phyloP scores from a whole-genome alignment of 2,888 invertebrate species.

The Tenthredo amoena region DNA sequence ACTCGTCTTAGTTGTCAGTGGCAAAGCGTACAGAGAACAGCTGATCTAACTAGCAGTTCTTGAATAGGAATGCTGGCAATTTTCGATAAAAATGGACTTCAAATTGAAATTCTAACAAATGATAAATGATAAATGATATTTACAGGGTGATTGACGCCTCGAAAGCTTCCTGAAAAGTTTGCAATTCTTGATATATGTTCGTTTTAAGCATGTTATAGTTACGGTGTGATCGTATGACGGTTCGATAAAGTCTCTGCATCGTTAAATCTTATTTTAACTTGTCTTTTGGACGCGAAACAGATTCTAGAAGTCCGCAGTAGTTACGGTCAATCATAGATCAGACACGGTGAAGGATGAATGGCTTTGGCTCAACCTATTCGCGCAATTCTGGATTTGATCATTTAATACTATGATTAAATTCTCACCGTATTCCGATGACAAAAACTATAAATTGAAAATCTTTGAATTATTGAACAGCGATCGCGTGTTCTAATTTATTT shows the following conservation, averaged over 20 bases:
- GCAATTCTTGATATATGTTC: not conserved
- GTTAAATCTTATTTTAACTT: not conserved
- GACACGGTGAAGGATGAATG: not conserved
- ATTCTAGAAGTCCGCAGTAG: not conserved
- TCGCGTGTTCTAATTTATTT: not conserved
- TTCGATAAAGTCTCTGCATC: not conserved
- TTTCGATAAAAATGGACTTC: not conserved
- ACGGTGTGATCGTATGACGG: not conserved
- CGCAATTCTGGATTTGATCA: not conserved
- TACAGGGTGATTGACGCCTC: not conserved
- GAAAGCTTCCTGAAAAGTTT: not conserved
- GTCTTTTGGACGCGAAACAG: not conserved
- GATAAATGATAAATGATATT: too few relatives aligned
- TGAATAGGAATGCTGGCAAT: not conserved
- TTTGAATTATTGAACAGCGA: not conserved
- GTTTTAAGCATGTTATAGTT: not conserved
- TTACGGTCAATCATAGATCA: slow-evolving; percentile 27
- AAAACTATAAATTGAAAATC: not conserved
- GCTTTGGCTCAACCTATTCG: not conserved
- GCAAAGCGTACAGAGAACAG: not conserved
- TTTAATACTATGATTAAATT: not conserved
- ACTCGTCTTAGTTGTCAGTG: slow-evolving; percentile 11
- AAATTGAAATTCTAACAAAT: not conserved
- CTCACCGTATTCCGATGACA: not conserved
- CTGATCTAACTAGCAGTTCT: not conserved